Percentiles rank a stretch among this genome's conserved stretches.
These are phyloP conservation scores for Ptychobarbus kaznakovi DNA, from an alignment of 2,797 vertebrate species.

Conservation along the genomic window DNA sequence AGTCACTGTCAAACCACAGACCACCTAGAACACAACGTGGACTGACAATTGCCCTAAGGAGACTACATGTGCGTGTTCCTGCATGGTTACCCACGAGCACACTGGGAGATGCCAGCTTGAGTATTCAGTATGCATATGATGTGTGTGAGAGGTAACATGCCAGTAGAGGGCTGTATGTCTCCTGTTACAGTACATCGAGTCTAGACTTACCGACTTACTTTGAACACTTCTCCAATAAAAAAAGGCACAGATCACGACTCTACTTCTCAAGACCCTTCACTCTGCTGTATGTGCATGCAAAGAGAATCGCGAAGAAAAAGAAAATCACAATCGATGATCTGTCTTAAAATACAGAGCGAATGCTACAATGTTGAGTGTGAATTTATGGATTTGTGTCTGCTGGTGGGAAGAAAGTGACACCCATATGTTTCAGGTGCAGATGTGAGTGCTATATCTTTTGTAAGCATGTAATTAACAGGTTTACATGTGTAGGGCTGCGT, in stretches of 20 bases:
- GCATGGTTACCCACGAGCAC: conserved; percentile 22
- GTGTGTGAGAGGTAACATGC: conserved; percentile 35
- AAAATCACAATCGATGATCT: not conserved
- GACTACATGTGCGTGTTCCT: conserved; percentile 10
- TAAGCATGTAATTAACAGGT: conserved; percentile 4
- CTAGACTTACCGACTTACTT: conserved; percentile 24
- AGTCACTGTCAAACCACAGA: conserved; percentile 46
- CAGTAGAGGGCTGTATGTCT: conserved; percentile 39
- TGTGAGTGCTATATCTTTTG: not conserved
- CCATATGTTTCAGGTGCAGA: conserved; percentile 4
- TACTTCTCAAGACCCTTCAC: not conserved
- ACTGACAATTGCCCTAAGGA: conserved; percentile 42
- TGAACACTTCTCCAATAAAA: not conserved
- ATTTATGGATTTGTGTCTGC: not conserved
- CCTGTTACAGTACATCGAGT: conserved; percentile 31
- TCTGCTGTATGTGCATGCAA: not conserved
- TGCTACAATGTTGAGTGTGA: not conserved
- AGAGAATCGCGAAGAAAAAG: not conserved
- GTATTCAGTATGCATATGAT: conserved; percentile 32
- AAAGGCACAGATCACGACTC: conserved; percentile 20
- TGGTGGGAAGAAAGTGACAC: not conserved
- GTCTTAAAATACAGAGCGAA: conserved; percentile 1
- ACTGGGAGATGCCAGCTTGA: conserved; percentile 30
- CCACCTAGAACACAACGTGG: conserved; percentile 24
- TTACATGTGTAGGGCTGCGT: not conserved